Evolutionary conservation across 2,888 invertebrate species (phyloP).

Genomic region (Nephrotoma flavescens): DNA sequence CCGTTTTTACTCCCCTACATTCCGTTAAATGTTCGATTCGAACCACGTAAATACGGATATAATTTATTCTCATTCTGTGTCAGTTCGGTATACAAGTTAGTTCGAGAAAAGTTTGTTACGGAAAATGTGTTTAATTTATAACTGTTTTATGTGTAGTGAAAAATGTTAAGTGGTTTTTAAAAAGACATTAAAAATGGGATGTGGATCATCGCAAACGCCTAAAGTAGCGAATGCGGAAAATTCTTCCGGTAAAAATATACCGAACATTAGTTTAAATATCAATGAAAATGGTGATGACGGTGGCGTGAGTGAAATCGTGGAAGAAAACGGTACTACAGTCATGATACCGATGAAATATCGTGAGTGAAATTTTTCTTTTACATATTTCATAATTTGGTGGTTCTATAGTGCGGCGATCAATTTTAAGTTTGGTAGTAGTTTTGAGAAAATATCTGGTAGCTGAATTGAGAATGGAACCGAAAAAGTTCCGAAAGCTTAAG

Average conservation of each 20-base stretch:
- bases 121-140: not conserved
- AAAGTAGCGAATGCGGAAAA: not conserved
- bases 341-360: conserved; percentile 6
- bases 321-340: not conserved
- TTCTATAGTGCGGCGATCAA: too few relatives aligned
- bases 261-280: not conserved
- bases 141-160: not conserved
- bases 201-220: conserved; percentile 16
- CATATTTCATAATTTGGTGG: too few relatives aligned
- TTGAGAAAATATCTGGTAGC: too few relatives aligned
- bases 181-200: conserved; percentile 15
- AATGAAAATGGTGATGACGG: not conserved
- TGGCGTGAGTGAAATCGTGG: not conserved
- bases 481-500: too few relatives aligned
- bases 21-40: not conserved
- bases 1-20: not conserved
- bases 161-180: not conserved
- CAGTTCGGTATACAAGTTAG: not conserved
- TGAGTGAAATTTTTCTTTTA: conserved; percentile 4
- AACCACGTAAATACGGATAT: not conserved
- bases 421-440: not conserved
- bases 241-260: not conserved
- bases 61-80: not conserved
- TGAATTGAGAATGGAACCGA: too few relatives aligned
- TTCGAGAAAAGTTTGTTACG: not conserved